Base-by-base conservation (phyloP, 2,888 invertebrate species). In the Galeopsomyia nigrocyanea region DNA sequence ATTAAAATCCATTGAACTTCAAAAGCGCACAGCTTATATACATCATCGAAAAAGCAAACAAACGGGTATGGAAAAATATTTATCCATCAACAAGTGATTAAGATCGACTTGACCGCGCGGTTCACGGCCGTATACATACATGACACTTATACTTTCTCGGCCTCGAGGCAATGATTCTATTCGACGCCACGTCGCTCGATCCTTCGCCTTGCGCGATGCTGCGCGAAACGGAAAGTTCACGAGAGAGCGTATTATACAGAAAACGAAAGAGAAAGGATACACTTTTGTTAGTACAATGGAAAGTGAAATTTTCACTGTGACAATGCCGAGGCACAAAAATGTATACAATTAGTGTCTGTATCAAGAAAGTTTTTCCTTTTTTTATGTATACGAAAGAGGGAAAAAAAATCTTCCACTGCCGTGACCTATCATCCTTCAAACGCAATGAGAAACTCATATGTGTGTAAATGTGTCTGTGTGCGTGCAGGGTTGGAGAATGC, bases 41-140 rank as follows among this genome's bases (percentile, higher is more conserved):
- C 9, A 58, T n/a, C 39, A 17, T 2, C 21, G 61, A 13, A 3
- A n/a, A 50, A 26, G 62, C 21, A 21, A 63, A 21, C 39, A 39
- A 39, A 39, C 39, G 7, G 13, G n/a, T n/a, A n/a, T 39, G 1
- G 10, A 7, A 39, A 39, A 9, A 39, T 39, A 39, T 39, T 39
- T 39, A 39, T 39, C 39, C 39, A 39, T 39, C 39, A 39, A 39
- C 7, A 39, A 39, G 39, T 10, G 39, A 39, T 39, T 39, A 39
- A 39, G 39, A 39, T 10, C 39, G 39, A 39, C 1, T 26, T 13
- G 39, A 39, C 39, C 39, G n/a, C n/a, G n/a, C n/a, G 66, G 60
- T 68, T 68, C 60, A 68, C 46, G 68, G 68, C 10, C 68, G n/a
- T n/a, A n/a, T n/a, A n/a, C n/a, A 47, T 39, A 68, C 39, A 46